A percentile compares a stretch with the other conserved stretches of the same genome.
phyloP scores from a whole-genome alignment of 2,113 vertebrate species.

The Xiphophorus maculatus region DNA sequence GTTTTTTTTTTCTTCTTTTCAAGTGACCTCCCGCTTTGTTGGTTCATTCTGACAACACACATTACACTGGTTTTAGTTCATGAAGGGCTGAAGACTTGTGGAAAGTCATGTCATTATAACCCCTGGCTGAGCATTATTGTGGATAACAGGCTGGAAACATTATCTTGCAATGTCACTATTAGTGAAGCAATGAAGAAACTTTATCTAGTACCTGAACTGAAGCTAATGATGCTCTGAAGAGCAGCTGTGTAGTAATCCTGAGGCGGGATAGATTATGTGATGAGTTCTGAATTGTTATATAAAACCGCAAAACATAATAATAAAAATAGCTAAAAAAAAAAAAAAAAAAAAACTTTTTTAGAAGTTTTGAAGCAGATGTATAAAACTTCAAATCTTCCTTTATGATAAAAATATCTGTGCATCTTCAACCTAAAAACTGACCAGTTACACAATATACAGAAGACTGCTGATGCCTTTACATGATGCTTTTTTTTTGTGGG shows the following conservation, averaged over 20 bases:
- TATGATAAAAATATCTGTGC: no score
- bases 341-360: no score
- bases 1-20: slow-evolving; percentile 24
- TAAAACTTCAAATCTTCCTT: no score
- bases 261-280: background rate
- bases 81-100: background rate
- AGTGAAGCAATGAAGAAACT: background rate
- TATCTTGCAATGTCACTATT: background rate
- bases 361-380: no score
- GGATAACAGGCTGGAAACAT: background rate
- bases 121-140: background rate
- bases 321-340: no score
- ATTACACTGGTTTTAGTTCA: slow-evolving; percentile 15
- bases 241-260: background rate
- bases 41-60: slow-evolving; percentile 4
- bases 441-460: no score
- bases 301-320: no score
- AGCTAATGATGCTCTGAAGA: background rate
- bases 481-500: background rate
- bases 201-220: background rate
- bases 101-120: background rate
- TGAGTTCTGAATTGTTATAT: background rate
- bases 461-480: background rate
- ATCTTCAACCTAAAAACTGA: no score
- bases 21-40: background rate